These are phyloP conservation scores for Brachypalpus laphriformis DNA, from an alignment of 2,888 invertebrate genomes.

Conservation along the genomic window DNA sequence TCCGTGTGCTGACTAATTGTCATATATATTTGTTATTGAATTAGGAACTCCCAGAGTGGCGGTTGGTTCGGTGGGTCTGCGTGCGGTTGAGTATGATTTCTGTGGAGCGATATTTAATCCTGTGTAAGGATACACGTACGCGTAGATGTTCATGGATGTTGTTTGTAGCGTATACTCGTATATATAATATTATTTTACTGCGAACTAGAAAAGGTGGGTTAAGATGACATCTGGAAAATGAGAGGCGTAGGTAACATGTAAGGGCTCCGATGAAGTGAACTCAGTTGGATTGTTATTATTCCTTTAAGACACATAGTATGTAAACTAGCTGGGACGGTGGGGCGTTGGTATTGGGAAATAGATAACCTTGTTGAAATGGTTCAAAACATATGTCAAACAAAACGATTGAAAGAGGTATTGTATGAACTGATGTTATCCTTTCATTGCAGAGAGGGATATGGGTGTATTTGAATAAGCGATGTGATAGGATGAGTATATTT, in stretches of 20 bases:
- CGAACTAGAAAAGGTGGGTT: background rate
- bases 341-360: background rate
- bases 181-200: constrained; percentile 20
- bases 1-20: constrained; percentile 65
- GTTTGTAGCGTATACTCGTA: constrained; percentile 29
- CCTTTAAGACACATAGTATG: constrained; percentile 17
- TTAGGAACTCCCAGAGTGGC: constrained; percentile 11
- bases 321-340: background rate
- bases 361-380: constrained; percentile 5
- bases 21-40: constrained; percentile 54
- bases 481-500: background rate
- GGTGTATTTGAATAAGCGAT: background rate
- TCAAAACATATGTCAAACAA: constrained; percentile 2
- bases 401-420: background rate
- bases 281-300: constrained; percentile 16
- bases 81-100: constrained; percentile 23
- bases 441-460: background rate
- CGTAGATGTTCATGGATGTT: background rate
- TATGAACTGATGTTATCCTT: constrained; percentile 5
- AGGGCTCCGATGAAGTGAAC: constrained; percentile 2
- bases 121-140: constrained; percentile 4
- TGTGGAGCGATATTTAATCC: constrained; percentile 14
- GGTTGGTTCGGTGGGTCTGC: background rate
- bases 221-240: constrained; percentile 22
- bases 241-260: background rate